phyloP scores from a whole-genome alignment of 1,140 invertebrate genomes.

The Neotoxoptera formosana region DNA sequence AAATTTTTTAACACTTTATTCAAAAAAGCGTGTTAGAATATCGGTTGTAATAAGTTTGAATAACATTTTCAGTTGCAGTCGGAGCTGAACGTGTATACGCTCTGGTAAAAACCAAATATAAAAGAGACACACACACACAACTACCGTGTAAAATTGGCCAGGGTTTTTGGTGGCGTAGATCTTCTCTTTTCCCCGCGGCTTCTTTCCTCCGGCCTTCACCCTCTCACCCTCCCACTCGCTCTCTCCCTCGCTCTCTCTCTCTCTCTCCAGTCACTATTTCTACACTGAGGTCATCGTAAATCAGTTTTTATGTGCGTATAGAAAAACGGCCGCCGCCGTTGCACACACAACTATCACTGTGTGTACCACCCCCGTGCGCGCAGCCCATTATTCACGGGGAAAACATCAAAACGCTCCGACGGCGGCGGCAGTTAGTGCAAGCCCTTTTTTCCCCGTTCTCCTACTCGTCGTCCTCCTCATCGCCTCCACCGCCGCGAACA shows the following conservation, averaged over 20 bases:
- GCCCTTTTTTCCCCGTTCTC: slow-evolving; percentile 19
- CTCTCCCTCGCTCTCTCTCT: not conserved
- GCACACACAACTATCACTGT: slow-evolving; percentile 44
- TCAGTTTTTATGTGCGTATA: slow-evolving; percentile 56
- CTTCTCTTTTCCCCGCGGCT: not conserved
- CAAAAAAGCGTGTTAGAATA: not conserved
- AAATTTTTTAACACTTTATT: not conserved
- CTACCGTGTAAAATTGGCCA: slow-evolving; percentile 1
- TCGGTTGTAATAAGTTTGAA: not conserved
- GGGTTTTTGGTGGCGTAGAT: slow-evolving; percentile 27
- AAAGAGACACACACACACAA: not conserved
- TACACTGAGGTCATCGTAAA: slow-evolving; percentile 53
- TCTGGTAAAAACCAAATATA: not conserved
- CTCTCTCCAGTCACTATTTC: not conserved
- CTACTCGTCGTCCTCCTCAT: no score
- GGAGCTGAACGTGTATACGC: not conserved
- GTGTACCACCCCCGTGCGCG: slow-evolving; percentile 22
- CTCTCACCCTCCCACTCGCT: not conserved
- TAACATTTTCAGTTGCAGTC: not conserved
- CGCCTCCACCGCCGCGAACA: not conserved
- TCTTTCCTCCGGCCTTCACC: not conserved
- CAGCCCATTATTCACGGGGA: slow-evolving; percentile 50
- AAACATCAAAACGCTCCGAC: slow-evolving; percentile 49
- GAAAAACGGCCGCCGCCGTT: slow-evolving; percentile 45
- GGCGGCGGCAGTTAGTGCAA: slow-evolving; percentile 49